These are phyloP conservation scores for Dysmachus trigonus DNA, from an alignment of 2,888 invertebrate genomes.

Conservation along the genomic window DNA sequence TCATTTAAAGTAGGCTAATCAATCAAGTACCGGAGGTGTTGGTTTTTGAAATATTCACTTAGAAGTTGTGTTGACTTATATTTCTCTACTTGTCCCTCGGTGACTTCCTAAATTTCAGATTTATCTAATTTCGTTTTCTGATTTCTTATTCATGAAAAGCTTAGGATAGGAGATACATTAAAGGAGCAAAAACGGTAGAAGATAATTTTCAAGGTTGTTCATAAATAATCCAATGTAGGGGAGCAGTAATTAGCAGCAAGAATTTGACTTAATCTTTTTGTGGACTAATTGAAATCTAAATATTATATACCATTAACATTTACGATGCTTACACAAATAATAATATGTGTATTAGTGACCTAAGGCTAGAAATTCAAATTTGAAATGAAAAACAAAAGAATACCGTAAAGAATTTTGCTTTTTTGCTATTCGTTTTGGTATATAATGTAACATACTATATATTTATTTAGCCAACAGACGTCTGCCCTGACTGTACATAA, in stretches of 20 bases:
- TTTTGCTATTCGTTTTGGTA: too few species aligned
- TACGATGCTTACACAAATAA: neutral
- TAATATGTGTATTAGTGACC: neutral
- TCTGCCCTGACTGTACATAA: too few species aligned
- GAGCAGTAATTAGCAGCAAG: neutral
- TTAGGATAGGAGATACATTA: neutral
- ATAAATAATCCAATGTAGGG: neutral
- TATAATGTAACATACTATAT: too few species aligned
- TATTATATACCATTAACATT: neutral
- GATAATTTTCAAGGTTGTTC: neutral
- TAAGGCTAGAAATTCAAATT: neutral
- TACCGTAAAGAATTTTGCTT: too few species aligned
- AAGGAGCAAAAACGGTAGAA: neutral
- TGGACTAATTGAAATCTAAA: neutral
- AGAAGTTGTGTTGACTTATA: neutral
- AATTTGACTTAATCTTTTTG: neutral
- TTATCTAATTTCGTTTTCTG: neutral
- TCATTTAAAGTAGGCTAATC: neutral
- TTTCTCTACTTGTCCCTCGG: neutral
- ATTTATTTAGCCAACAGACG: too few species aligned
- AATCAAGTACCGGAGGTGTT: neutral
- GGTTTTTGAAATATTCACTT: neutral
- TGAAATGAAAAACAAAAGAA: too few species aligned
- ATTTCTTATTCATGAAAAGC: neutral
- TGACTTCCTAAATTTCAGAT: neutral